Base-by-base conservation (phyloP, 2,888 invertebrate species). In the Leptinotarsa peninsularis region DNA sequence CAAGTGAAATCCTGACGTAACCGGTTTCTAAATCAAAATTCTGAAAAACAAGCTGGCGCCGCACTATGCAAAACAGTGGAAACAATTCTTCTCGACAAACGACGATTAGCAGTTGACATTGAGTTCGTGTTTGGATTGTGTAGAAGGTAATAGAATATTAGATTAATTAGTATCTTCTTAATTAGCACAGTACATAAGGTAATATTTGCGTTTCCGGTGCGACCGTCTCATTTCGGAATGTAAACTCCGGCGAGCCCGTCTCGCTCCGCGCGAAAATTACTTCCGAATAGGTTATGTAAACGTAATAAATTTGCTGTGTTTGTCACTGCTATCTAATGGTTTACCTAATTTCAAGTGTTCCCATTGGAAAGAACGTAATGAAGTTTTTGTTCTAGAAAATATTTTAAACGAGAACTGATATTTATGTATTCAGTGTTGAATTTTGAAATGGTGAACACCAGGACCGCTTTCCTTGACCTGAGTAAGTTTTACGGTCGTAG, bases 151-250 rank as follows among this genome's bases (percentile, higher is more conserved):
- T 84, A 82, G 84, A 84, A 84, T 83, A 84, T 84, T 83, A 82
- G 84, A 84, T 84, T 83, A 84, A 84, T 84, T 84, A 83, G 84
- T 81, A 79, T 82, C 80, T 81, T 82, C 83, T 82, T 84, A 84
- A 84, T 84, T 84, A 84, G 84, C 80, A 82, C 77, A 75, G 83
- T 82, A 84, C 84, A 84, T 82, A 84, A 82, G 84, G 83, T 82
- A 83, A 84, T 84, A 84, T 84, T 84, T 84, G 84, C 83, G 73
- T 81, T 83, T 79, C 80, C 81, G 81, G 81, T 76, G 77, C 78
- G 79, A 74, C 74, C 73, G 77, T 80, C 80, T 81, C 81, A 78
- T 80, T 81, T 79, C 81, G 63, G 73, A 81, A 81, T 78, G 81
- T 77, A 52, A 74, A 72, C 75, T 70, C 78, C 70, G 76, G 68